phyloP scores from a whole-genome alignment of 1,140 invertebrate genomes.

The roundworm (Caenorhabditis elegans) region DNA sequence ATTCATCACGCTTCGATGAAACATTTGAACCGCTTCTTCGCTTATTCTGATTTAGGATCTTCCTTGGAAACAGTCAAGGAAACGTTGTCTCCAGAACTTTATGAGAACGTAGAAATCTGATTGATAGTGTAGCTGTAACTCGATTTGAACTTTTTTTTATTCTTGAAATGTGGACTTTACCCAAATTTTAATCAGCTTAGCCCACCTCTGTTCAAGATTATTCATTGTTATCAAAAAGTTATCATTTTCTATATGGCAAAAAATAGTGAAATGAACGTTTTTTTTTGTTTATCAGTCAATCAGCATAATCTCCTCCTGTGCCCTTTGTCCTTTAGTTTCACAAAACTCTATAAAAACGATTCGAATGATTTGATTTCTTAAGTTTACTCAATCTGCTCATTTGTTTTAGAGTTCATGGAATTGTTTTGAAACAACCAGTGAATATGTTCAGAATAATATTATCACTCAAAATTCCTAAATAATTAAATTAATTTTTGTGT shows the following conservation, averaged over 20 bases:
- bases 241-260: background rate
- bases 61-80: background rate
- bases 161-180: background rate
- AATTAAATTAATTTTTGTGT: too few relatives aligned
- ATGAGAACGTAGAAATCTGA: too few relatives aligned
- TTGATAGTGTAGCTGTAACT: too few relatives aligned
- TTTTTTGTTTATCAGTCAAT: background rate
- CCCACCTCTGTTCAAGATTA: background rate
- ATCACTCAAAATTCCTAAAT: too few relatives aligned
- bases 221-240: background rate
- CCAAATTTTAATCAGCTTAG: background rate
- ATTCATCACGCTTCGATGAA: conserved; percentile 25
- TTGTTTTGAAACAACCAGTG: too few relatives aligned
- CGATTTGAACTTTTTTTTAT: too few relatives aligned
- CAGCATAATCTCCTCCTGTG: background rate
- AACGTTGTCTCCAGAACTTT: too few relatives aligned
- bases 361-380: too few relatives aligned
- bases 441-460: too few relatives aligned
- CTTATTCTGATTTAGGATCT: background rate
- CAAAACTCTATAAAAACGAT: too few relatives aligned
- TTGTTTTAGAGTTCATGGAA: too few relatives aligned
- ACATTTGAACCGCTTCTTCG: conserved; percentile 12
- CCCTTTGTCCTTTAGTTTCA: background rate
- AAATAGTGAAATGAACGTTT: background rate
- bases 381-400: too few relatives aligned